Evolutionary conservation across 2,888 invertebrate species (phyloP).

Genomic region (Leptopilina syphax): DNA sequence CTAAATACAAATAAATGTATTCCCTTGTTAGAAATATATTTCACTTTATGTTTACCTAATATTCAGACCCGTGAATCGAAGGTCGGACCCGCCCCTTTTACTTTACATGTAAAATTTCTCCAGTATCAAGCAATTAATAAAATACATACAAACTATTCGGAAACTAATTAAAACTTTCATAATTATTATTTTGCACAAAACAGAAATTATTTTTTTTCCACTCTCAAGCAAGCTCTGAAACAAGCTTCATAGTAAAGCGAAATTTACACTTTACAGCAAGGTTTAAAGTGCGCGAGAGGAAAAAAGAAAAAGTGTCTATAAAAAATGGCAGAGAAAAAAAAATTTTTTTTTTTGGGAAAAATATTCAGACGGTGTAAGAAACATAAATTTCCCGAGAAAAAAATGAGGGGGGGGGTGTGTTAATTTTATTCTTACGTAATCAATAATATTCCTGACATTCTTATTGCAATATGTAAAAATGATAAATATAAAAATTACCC

Average conservation of each 20-base stretch:
- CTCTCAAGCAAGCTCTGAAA: too few species aligned
- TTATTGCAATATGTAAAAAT: neutral
- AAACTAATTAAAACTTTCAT: neutral
- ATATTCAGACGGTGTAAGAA: too few species aligned
- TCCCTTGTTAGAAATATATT: neutral
- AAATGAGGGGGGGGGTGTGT: too few species aligned
- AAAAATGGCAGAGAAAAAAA: too few species aligned
- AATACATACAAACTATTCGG: neutral
- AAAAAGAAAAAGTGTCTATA: too few species aligned
- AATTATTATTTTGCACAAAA: too few species aligned
- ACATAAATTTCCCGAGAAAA: too few species aligned
- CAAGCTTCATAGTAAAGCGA: too few species aligned
- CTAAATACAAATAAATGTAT: neutral
- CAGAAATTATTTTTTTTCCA: too few species aligned
- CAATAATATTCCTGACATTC: neutral
- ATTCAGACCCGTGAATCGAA: neutral
- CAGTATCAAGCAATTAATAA: neutral
- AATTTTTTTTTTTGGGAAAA: too few species aligned
- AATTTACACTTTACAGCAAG: too few species aligned
- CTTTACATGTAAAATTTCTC: neutral
- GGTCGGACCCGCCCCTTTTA: conserved; percentile 2
- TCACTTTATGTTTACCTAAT: neutral
- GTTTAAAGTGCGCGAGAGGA: too few species aligned
- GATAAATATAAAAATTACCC: conserved; percentile 15
- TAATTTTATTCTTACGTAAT: neutral